A percentile compares a stretch with the other conserved stretches of the same genome.
Evolutionary conservation across 2,888 invertebrate species (phyloP).

Genomic region (Blera fallax): DNA sequence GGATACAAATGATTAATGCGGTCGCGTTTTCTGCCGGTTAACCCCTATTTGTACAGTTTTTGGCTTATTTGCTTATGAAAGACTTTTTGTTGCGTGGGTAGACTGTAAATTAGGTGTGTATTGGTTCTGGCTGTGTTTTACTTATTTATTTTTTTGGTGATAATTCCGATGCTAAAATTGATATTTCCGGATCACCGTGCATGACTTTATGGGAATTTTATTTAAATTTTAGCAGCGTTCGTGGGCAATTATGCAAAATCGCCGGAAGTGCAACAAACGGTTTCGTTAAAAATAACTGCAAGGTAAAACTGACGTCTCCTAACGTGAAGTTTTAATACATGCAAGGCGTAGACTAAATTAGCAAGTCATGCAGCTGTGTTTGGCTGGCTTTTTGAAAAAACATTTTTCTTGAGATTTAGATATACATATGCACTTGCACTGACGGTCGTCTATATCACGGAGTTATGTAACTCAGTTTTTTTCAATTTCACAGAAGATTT

Average conservation of each 20-base stretch:
- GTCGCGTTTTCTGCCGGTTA: slow-evolving; percentile 18
- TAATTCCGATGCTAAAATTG: neutral
- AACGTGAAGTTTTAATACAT: too few relatives aligned
- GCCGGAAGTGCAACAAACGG: neutral
- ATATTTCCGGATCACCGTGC: slow-evolving; percentile 18
- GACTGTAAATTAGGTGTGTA: neutral
- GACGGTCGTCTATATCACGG: too few relatives aligned
- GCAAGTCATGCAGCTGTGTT: too few relatives aligned
- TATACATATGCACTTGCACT: too few relatives aligned
- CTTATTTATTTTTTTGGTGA: neutral
- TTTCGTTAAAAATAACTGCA: neutral
- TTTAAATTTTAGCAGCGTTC: neutral
- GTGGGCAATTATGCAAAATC: neutral
- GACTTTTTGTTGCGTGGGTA: slow-evolving; percentile 3
- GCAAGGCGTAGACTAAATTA: too few relatives aligned
- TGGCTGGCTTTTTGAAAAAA: too few relatives aligned
- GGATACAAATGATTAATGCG: slow-evolving; percentile 17
- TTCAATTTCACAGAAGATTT: too few relatives aligned
- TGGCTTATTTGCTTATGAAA: neutral
- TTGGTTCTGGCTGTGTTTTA: neutral
- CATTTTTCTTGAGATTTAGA: too few relatives aligned
- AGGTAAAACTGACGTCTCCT: too few relatives aligned
- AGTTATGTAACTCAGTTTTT: too few relatives aligned
- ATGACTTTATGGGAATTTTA: slow-evolving; percentile 27
- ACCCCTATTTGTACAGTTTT: neutral